These are phyloP conservation scores for Troides oblongomaculatus DNA, from an alignment of 2,888 invertebrate genomes.

Conservation along the genomic window DNA sequence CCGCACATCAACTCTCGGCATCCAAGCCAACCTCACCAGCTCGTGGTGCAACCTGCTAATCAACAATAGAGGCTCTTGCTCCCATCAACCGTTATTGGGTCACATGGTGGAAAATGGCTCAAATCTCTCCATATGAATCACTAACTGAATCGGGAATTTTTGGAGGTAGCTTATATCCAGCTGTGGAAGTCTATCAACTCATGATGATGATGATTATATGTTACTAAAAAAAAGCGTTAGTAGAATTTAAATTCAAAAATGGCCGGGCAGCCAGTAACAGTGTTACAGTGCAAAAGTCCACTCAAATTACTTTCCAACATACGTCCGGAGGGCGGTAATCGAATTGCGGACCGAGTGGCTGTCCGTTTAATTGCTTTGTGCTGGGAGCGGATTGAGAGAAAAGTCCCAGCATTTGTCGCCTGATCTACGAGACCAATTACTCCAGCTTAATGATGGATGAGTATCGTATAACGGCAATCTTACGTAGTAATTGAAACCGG, in stretches of 20 bases:
- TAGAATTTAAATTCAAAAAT: slow-evolving; percentile 24
- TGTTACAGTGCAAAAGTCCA: slow-evolving; percentile 44
- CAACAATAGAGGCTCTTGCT: no score
- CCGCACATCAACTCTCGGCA: no score
- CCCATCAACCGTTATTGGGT: no score
- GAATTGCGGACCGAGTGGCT: slow-evolving; percentile 47
- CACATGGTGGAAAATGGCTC: no score
- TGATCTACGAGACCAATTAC: slow-evolving; percentile 42
- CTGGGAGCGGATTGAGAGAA: slow-evolving; percentile 37
- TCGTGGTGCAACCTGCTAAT: no score
- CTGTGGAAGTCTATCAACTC: no score
- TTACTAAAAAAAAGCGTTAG: slow-evolving; percentile 15
- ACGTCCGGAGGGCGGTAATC: slow-evolving; percentile 47
- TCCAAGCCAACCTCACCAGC: no score
- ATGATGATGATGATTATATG: no score
- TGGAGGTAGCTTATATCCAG: no score
- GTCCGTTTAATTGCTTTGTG: slow-evolving; percentile 49
- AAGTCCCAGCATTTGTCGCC: slow-evolving; percentile 39
- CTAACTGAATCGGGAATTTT: no score
- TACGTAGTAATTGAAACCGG: no score
- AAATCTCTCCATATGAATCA: no score
- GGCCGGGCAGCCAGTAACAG: slow-evolving; percentile 28
- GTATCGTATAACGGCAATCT: neutral
- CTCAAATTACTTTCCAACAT: slow-evolving; percentile 56
- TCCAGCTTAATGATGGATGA: slow-evolving; percentile 37